Conservation (phyloP, 2,888 invertebrate genomes). For the Dynastes maya region DNA sequence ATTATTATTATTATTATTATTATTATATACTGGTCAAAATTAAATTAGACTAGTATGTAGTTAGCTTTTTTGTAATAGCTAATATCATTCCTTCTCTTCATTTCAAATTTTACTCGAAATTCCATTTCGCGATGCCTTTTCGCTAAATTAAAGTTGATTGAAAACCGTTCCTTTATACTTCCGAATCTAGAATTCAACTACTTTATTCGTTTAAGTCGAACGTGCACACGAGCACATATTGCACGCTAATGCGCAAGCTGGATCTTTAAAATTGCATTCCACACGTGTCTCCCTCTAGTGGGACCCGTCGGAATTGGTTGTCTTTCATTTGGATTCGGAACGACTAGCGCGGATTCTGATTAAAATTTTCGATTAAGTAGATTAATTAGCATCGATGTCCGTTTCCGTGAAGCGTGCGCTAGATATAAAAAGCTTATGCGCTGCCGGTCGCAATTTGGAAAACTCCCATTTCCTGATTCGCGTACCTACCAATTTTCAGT, state of each 20-base stretch:
- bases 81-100: no score
- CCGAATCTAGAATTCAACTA: not conserved
- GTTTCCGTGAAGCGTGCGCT: slow-evolving; percentile 46
- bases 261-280: slow-evolving; percentile 44
- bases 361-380: slow-evolving; percentile 54
- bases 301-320: slow-evolving; percentile 26
- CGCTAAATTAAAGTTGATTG: not conserved
- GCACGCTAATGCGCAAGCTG: not conserved
- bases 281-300: slow-evolving; percentile 6
- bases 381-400: slow-evolving; percentile 53
- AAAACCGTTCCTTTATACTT: not conserved
- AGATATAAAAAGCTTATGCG: slow-evolving; percentile 38
- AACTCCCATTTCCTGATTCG: slow-evolving; percentile 62
- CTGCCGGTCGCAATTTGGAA: slow-evolving; percentile 59
- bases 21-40: no score
- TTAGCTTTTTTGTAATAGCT: no score
- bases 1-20: no score
- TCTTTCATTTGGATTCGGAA: slow-evolving; percentile 25
- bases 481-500: slow-evolving; percentile 61
- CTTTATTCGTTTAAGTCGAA: slow-evolving; percentile 9
- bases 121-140: not conserved
- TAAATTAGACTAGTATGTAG: no score
- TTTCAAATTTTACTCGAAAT: no score
- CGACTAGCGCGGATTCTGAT: slow-evolving; percentile 32
- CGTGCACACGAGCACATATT: slow-evolving; percentile 10